These are phyloP conservation scores for Acropora tenuis DNA, from an alignment of 64 coral and sea anemone species.

Conservation along the genomic window DNA sequence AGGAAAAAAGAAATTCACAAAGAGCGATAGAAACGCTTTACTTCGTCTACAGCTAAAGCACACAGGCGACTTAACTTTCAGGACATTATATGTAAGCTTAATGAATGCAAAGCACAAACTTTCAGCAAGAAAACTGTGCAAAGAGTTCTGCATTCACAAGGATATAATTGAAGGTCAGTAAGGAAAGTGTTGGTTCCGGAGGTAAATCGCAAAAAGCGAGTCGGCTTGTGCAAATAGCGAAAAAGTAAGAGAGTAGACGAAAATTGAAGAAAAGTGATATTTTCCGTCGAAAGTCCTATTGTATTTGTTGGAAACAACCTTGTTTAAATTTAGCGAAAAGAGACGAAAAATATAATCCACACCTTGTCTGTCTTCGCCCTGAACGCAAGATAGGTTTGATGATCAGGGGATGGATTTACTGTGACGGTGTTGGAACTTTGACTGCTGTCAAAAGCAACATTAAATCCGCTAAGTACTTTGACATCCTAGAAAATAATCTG, in stretches of 20 bases:
- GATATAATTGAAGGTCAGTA: neutral
- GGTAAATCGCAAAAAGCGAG: no score
- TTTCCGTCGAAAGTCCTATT: neutral
- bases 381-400: no score
- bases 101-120: neutral
- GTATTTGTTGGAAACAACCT: neutral
- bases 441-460: neutral
- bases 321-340: slow-evolving; percentile 2
- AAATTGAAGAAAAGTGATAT: neutral
- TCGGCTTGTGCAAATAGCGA: no score
- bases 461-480: neutral
- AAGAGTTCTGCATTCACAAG: neutral
- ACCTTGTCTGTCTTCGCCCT: no score
- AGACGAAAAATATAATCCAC: neutral
- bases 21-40: no score
- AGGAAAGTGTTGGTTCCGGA: neutral
- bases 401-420: no score
- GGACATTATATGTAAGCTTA: no score
- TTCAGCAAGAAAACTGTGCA: neutral
- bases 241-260: neutral
- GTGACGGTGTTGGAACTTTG: neutral
- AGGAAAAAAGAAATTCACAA: no score
- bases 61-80: no score
- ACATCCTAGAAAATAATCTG: no score
- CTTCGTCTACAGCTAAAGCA: no score